Evolutionary conservation across 2,797 vertebrate genomes (phyloP).

Genomic region (Acipenser ruthenus): DNA sequence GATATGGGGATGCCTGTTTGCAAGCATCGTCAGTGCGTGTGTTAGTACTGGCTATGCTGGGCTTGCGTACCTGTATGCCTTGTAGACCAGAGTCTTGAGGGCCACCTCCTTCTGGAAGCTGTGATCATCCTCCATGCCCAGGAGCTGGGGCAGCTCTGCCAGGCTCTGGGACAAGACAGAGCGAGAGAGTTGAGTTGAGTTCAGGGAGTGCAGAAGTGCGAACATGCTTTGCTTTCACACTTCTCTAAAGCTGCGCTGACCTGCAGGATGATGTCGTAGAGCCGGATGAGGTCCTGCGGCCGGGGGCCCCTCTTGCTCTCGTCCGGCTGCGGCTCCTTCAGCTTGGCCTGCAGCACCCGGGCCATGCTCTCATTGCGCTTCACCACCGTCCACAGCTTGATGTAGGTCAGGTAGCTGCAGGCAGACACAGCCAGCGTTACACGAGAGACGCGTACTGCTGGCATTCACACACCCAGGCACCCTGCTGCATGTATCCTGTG

Average conservation of each 20-base stretch:
- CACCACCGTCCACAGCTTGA: slow-evolving; percentile 93
- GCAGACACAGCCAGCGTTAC: background rate
- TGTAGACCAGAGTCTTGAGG: slow-evolving; percentile 88
- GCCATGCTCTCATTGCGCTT: slow-evolving; percentile 96
- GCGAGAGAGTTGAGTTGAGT: background rate
- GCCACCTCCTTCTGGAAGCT: slow-evolving; percentile 88
- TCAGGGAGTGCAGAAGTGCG: no score
- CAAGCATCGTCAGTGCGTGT: background rate
- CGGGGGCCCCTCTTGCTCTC: slow-evolving; percentile 79
- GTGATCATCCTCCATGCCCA: slow-evolving; percentile 89
- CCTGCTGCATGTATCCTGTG: background rate
- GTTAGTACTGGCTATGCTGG: no score
- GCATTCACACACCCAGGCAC: background rate
- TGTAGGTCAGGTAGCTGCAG: slow-evolving; percentile 86
- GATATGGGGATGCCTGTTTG: no score
- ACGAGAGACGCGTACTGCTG: no score
- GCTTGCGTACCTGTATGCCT: slow-evolving; percentile 80
- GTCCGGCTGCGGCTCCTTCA: slow-evolving; percentile 76
- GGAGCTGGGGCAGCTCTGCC: slow-evolving; percentile 82
- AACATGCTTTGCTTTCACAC: no score
- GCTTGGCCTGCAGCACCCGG: slow-evolving; percentile 76
- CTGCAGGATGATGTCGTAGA: slow-evolving; percentile 96
- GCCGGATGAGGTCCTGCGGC: slow-evolving; percentile 94
- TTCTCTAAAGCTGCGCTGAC: slow-evolving; percentile 38
- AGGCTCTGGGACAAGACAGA: slow-evolving; percentile 68